Evolutionary conservation across 2,113 vertebrate genomes (phyloP).

Genomic region (Phalacrocorax carbo): DNA sequence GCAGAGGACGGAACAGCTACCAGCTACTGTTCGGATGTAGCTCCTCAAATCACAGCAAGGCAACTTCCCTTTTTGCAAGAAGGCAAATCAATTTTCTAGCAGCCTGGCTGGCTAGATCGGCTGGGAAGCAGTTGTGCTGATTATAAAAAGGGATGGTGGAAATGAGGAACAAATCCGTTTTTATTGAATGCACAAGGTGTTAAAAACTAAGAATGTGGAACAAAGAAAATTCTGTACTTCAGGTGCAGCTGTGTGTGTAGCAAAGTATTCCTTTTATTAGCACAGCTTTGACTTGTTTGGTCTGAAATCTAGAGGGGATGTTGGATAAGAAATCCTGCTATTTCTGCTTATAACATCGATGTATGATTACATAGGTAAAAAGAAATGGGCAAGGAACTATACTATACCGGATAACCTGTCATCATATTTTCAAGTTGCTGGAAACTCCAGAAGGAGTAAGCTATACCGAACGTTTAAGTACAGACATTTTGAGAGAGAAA

Average conservation of each 20-base stretch:
- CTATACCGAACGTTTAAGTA: rapidly evolving
- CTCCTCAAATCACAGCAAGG: background rate
- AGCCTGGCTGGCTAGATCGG: background rate
- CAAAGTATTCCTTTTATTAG: background rate
- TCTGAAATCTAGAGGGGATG: background rate
- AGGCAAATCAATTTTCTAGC: background rate
- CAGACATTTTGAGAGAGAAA: background rate
- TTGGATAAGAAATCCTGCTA: background rate
- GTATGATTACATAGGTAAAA: rapidly evolving
- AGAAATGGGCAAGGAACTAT: background rate
- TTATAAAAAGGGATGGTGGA: background rate
- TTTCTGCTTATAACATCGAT: background rate
- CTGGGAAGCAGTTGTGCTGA: background rate
- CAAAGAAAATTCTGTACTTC: background rate
- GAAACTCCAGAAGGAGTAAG: background rate
- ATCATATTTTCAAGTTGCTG: background rate
- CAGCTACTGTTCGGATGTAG: background rate
- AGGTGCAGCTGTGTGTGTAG: background rate
- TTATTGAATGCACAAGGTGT: background rate
- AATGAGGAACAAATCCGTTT: background rate
- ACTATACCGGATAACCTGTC: background rate
- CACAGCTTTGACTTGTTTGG: background rate
- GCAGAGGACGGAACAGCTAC: background rate
- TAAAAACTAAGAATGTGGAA: background rate
- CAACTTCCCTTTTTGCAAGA: background rate